phyloP scores from a whole-genome alignment of 1,140 invertebrate genomes.

The Eumaeus atala region DNA sequence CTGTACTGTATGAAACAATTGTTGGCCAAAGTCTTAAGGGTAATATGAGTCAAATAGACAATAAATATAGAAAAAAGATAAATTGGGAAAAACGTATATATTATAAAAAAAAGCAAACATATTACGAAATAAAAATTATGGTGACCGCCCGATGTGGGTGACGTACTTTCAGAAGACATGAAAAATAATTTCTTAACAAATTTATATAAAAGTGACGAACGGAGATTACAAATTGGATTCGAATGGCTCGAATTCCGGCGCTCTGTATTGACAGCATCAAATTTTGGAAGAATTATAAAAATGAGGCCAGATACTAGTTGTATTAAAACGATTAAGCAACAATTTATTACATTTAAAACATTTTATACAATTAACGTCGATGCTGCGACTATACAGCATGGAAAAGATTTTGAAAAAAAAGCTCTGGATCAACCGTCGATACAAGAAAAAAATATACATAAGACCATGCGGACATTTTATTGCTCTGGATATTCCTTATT shows the following conservation, averaged over 20 bases:
- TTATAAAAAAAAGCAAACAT: constrained; percentile 16
- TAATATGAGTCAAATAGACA: background rate
- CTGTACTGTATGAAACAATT: constrained; percentile 14
- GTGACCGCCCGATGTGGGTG: constrained; percentile 19
- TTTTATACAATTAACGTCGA: constrained; percentile 3
- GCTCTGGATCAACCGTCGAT: background rate
- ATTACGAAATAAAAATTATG: constrained; percentile 17
- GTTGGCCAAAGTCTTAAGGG: constrained; percentile 16
- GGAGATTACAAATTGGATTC: constrained; percentile 30
- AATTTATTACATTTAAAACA: background rate
- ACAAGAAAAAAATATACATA: constrained; percentile 7
- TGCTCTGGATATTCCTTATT: background rate
- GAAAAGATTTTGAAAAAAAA: background rate
- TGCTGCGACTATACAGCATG: background rate
- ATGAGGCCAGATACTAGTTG: constrained; percentile 9
- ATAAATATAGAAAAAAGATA: constrained; percentile 7
- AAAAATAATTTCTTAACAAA: constrained; percentile 2
- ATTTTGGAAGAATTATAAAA: constrained; percentile 46
- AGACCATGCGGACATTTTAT: constrained; percentile 10
- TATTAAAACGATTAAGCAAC: background rate
- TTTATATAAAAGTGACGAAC: constrained; percentile 18
- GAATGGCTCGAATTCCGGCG: constrained; percentile 37
- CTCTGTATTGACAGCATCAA: constrained; percentile 45
- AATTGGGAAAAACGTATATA: background rate
- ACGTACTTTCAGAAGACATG: constrained; percentile 12